These are phyloP conservation scores for Drosophila albomicans DNA, from an alignment of 1,140 invertebrate genomes.

Conservation along the genomic window DNA sequence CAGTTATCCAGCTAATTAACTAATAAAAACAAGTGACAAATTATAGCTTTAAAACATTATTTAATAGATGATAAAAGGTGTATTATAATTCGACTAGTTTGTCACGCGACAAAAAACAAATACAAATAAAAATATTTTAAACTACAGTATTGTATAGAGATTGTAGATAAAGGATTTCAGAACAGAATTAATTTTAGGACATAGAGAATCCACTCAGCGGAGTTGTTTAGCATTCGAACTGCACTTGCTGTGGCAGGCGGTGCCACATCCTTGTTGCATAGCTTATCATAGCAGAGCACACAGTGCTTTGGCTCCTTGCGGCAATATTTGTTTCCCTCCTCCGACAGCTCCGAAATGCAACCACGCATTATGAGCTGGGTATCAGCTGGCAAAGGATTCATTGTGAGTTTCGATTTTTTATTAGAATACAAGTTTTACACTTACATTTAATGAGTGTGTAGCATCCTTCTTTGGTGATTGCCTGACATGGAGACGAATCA, in stretches of 20 bases:
- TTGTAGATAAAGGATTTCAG: background rate
- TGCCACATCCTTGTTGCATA: constrained; percentile 55
- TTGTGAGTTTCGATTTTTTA: background rate
- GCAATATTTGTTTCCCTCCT: constrained; percentile 42
- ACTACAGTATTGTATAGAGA: background rate
- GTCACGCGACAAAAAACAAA: no score
- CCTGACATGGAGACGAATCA: background rate
- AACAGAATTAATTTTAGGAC: background rate
- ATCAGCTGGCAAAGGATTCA: constrained; percentile 32
- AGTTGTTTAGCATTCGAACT: background rate
- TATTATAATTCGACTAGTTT: no score
- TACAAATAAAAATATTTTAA: background rate
- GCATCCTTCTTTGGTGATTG: constrained; percentile 34
- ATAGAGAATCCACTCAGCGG: background rate
- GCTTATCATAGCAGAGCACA: constrained; percentile 36
- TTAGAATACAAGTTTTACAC: background rate
- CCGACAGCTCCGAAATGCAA: constrained; percentile 58
- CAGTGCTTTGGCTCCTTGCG: constrained; percentile 46
- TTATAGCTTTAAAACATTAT: no score
- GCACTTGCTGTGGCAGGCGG: background rate
- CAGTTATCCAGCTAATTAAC: no score
- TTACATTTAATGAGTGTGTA: constrained; percentile 57
- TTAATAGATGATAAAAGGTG: no score
- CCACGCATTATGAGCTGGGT: constrained; percentile 58
- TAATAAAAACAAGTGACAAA: no score